phyloP scores from a whole-genome alignment of 1,140 invertebrate genomes.

The Bombus cullumanus region DNA sequence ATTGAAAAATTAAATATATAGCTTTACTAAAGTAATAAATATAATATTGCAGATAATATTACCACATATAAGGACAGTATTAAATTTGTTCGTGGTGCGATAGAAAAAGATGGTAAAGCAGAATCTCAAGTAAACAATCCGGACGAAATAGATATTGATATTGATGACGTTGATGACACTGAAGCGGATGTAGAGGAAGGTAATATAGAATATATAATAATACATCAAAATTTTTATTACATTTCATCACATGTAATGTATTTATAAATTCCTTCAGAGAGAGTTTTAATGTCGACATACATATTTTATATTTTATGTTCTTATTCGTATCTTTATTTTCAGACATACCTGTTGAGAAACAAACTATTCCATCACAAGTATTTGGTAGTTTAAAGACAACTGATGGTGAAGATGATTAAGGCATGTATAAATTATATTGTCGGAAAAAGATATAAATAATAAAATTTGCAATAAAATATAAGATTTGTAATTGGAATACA shows the following conservation, averaged over 20 bases:
- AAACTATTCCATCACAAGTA: conserved; percentile 91
- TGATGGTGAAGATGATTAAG: conserved; percentile 73
- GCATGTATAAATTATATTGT: background rate
- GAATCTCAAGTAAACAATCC: conserved; percentile 91
- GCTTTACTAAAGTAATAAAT: conserved; percentile 18
- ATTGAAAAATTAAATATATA: background rate
- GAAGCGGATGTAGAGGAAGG: conserved; percentile 82
- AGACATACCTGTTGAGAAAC: conserved; percentile 90
- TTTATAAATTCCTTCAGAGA: conserved; percentile 54
- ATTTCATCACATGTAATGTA: conserved; percentile 29
- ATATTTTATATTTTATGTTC: background rate
- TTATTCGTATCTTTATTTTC: conserved; percentile 62
- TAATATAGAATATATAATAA: conserved; percentile 36
- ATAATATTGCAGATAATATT: conserved; percentile 58
- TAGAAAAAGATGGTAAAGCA: conserved; percentile 89
- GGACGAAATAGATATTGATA: conserved; percentile 96
- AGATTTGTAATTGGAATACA: conserved; percentile 22
- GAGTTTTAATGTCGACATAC: conserved; percentile 10
- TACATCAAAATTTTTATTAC: conserved; percentile 31
- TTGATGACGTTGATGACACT: conserved; percentile 87
- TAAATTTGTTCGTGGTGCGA: conserved; percentile 93
- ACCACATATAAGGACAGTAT: conserved; percentile 86
- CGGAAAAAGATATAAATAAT: conserved; percentile 23
- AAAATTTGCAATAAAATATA: conserved; percentile 17
- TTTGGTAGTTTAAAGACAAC: conserved; percentile 89